These are phyloP conservation scores for Agapornis roseicollis DNA, from an alignment of 2,113 vertebrate species.

Conservation along the genomic window DNA sequence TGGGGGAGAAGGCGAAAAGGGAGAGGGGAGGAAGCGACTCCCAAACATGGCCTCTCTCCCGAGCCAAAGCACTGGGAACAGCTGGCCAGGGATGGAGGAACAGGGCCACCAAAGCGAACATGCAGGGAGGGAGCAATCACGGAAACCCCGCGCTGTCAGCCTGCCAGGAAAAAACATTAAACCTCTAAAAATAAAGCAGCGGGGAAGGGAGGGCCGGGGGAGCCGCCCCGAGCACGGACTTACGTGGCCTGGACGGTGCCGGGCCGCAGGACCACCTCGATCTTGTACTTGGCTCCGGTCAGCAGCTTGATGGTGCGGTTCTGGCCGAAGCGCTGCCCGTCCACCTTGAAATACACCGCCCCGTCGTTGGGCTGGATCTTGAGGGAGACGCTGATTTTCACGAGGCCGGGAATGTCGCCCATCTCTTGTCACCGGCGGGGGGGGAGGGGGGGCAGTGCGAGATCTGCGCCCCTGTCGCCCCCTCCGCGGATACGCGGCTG, in stretches of 20 bases:
- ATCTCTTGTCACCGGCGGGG: constrained; percentile 62
- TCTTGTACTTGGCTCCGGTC: constrained; percentile 93
- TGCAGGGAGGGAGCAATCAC: background rate
- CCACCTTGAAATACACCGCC: constrained; percentile 92
- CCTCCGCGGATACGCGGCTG: background rate
- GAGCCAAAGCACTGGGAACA: background rate
- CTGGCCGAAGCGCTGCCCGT: constrained; percentile 93
- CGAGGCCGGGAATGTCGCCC: constrained; percentile 85
- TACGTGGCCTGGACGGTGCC: constrained; percentile 89
- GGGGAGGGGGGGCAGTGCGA: background rate
- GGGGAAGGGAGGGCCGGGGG: background rate
- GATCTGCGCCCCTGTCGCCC: background rate
- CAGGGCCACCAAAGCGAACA: background rate
- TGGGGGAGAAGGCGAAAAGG: rapidly evolving
- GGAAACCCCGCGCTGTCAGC: background rate
- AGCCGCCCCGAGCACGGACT: constrained; percentile 56
- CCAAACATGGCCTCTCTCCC: no score
- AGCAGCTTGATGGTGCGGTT: constrained; percentile 95
- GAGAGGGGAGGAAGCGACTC: background rate
- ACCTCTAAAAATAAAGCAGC: constrained; percentile 31
- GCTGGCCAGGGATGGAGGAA: background rate
- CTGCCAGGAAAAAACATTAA: constrained; percentile 53
- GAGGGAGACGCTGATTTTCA: constrained; percentile 88
- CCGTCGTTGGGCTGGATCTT: constrained; percentile 93
- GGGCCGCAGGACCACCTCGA: constrained; percentile 90